Percentiles rank a stretch among this genome's conserved stretches.
phyloP scores from a whole-genome alignment of 2,113 vertebrate species.

The Alaudala cheleensis region DNA sequence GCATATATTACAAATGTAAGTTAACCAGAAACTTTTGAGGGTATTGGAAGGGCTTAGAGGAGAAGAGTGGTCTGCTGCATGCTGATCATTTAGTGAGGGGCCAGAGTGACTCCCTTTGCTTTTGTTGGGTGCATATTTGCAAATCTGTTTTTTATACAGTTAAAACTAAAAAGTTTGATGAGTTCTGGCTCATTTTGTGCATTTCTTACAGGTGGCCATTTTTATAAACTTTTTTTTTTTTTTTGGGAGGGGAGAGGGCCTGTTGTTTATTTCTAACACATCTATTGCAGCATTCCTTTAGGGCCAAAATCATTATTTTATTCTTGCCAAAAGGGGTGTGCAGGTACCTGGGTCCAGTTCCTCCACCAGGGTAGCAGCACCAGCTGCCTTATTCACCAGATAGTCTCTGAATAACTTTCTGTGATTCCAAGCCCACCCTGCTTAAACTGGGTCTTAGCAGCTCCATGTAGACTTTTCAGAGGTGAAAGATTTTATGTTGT shows the following conservation, averaged over 20 bases:
- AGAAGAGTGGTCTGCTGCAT: background rate
- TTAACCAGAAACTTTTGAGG: background rate
- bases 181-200: background rate
- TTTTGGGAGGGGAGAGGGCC: accelerated
- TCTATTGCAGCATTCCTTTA: background rate
- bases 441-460: background rate
- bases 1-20: background rate
- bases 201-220: background rate
- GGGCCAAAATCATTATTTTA: background rate
- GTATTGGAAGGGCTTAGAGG: background rate
- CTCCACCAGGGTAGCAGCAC: background rate
- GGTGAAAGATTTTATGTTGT: background rate
- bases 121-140: background rate
- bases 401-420: background rate
- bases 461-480: background rate
- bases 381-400: background rate
- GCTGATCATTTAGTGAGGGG: background rate
- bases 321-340: background rate
- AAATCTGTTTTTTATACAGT: background rate
- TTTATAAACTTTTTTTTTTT: background rate
- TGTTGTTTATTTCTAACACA: background rate
- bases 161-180: background rate
- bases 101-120: background rate
- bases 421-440: background rate
- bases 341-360: background rate